Evolutionary conservation across 2,797 vertebrate species (phyloP), one percentile per base, ranked within the genome.

Genomic region (Agapornis canus): DNA sequence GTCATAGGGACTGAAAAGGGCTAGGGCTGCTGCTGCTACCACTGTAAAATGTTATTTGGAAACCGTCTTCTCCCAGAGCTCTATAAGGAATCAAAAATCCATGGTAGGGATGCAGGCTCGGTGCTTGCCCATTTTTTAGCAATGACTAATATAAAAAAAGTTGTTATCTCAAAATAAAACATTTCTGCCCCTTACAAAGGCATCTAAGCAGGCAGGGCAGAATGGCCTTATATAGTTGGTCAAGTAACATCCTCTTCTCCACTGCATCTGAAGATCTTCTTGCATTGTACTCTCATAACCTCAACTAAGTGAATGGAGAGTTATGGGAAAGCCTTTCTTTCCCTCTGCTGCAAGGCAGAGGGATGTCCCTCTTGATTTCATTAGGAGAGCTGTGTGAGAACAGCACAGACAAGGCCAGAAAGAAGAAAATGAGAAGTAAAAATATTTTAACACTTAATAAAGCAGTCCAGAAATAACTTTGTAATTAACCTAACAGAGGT

Each of bases 1-100:
- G 97, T 97, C 96, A 97, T 65, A 22, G 32, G 25, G 69, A 69
- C 94, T 51, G 91, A 87, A 65, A 88, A 95, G 84, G 89, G 87
- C 69, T 87, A 25, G 5, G 81, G 37, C 18, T 66, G 92, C 94
- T 93, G 90, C 90, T 90, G 48, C 90, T 52, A n/a, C 96, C 87
- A 75, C 97, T 89, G 95, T 94, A 90, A 95, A 95, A 6, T 48
- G 77, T 89, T 86, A 86, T 96, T 97, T 96, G 96, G 95, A 98
- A 97, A 94, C 89, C 17, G 4, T 39, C 96, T 95, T 95, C 91
- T 76, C 72, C 9, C 71, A 86, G 86, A 40, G 85, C 95, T 83
- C 89, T 90, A 86, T 86, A 85, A 94, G 94, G 96, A 96, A 94
- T 85, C 91, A 81, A 64, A 90, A 92, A 70, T 23, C 89, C 40